Base-by-base conservation (phyloP, 1,140 invertebrate species). In the Bombus sibiricus region DNA sequence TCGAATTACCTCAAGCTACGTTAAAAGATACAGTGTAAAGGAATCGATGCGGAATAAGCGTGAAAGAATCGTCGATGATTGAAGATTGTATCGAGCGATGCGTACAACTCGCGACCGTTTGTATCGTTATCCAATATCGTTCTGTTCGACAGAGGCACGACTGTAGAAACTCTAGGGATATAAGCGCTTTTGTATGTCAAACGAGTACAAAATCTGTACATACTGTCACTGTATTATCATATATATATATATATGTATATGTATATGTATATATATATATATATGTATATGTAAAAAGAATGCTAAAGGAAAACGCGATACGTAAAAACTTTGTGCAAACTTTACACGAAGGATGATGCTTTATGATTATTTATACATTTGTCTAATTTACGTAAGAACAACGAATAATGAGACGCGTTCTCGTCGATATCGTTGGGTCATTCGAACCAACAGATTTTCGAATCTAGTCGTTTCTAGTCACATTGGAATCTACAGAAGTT, bases 161-260 rank as follows among this genome's bases (percentile, higher is more conserved):
- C 10, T n/a, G 18, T 69, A 41, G 57, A 74, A 25, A 75, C 69
- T 80, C 75, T 69, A 82, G 72, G 41, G 74, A 85, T 86, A 85
- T 85, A 88, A 92, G 86, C 88, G 91, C 89, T 92, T 92, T 90
- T 91, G 43, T 90, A 92, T 85, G 66, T 86, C 87, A 88, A 71
- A 41, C 85, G 68, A 92, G 90, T 92, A 92, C 91, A 92, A 92
- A 92, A 92, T 89, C 79, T 92, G 84, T 83, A 90, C 81, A 92
- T 78, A 79, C 39, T 25, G 18, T 57, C 53, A n/a, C 34, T 62
- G 83, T 85, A 83, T 74, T 37, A 47, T 41, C 72, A 59, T 37
- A 57, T 9, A n/a, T 15, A 15, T 43, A 15, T 6, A 18, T 22
- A 68, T 18, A 15, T 34, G 2, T 34, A 34, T 34, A 34, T 34